phyloP scores from a whole-genome alignment of 1,140 invertebrate genomes.

The Parapsyche elsis region DNA sequence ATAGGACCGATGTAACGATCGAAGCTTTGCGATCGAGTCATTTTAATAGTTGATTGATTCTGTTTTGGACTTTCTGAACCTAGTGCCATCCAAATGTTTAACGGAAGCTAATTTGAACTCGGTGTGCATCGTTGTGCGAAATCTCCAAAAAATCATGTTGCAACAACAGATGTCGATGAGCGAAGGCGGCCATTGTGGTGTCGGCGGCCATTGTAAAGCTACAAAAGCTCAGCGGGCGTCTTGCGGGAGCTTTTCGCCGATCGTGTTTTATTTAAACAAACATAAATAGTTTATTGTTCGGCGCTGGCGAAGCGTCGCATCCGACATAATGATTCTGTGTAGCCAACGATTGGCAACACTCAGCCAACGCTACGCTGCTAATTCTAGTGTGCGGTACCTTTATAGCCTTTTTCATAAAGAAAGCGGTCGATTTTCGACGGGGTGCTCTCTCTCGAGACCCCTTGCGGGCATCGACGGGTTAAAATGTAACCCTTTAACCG shows the following conservation, averaged over 20 bases:
- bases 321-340: constrained; percentile 15
- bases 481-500: constrained; percentile 45
- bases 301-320: constrained; percentile 2
- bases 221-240: constrained; percentile 42
- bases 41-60: no score
- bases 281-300: constrained; percentile 42
- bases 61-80: no score
- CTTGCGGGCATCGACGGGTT: constrained; percentile 6
- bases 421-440: constrained; percentile 9
- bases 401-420: neutral
- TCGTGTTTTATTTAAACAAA: constrained; percentile 48
- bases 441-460: neutral
- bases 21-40: no score
- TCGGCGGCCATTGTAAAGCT: constrained; percentile 15
- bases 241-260: neutral
- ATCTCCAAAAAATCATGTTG: neutral
- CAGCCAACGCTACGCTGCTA: constrained; percentile 26
- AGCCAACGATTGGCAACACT: constrained; percentile 27
- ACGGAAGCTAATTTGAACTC: neutral
- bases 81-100: no score
- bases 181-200: constrained; percentile 28
- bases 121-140: neutral
- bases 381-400: constrained; percentile 20
- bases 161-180: constrained; percentile 27
- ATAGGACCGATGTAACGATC: no score